Percentiles rank a stretch among this genome's conserved stretches.
These are phyloP conservation scores for Drosophila engyochracea DNA, from an alignment of 2,888 invertebrate genomes.

Conservation along the genomic window DNA sequence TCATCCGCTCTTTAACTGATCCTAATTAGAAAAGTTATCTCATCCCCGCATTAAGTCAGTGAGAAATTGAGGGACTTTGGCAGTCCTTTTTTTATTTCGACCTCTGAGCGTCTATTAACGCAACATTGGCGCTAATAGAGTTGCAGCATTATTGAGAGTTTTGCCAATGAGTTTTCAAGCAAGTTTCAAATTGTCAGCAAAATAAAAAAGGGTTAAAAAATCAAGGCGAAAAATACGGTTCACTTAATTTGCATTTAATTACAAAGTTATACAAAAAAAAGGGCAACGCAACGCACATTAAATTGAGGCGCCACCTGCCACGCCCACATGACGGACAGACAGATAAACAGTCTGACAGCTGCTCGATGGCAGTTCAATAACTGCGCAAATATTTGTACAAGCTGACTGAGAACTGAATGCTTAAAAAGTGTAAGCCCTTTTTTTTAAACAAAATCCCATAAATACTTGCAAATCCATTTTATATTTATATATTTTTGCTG, in stretches of 20 bases:
- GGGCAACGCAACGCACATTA: constrained; percentile 13
- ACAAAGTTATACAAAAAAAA: constrained; percentile 59
- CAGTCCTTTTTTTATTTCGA: constrained; percentile 1
- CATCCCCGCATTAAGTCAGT: constrained; percentile 41
- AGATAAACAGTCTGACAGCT: constrained; percentile 11
- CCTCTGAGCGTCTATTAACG: constrained; percentile 52
- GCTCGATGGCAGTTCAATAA: constrained; percentile 36
- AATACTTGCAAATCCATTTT: constrained; percentile 22
- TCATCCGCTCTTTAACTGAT: constrained; percentile 30
- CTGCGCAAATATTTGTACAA: constrained; percentile 44
- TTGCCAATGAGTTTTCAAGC: constrained; percentile 58
- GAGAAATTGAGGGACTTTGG: not conserved
- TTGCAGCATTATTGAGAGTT: constrained; percentile 61
- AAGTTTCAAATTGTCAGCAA: constrained; percentile 63
- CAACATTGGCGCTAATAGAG: constrained; percentile 67
- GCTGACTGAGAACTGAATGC: constrained; percentile 23
- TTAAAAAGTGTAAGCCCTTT: constrained; percentile 21
- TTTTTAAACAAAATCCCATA: constrained; percentile 10
- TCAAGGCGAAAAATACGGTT: constrained; percentile 66
- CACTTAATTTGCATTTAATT: constrained; percentile 79
- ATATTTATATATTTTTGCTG: constrained; percentile 4
- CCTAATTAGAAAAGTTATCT: constrained; percentile 75
- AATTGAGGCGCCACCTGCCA: constrained; percentile 22
- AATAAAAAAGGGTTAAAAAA: constrained; percentile 52
- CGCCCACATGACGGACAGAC: constrained; percentile 13